A percentile compares a stretch with the other conserved stretches of the same genome.
Conservation (phyloP, 2,888 invertebrate genomes). For the Tupiocoris notatus region DNA sequence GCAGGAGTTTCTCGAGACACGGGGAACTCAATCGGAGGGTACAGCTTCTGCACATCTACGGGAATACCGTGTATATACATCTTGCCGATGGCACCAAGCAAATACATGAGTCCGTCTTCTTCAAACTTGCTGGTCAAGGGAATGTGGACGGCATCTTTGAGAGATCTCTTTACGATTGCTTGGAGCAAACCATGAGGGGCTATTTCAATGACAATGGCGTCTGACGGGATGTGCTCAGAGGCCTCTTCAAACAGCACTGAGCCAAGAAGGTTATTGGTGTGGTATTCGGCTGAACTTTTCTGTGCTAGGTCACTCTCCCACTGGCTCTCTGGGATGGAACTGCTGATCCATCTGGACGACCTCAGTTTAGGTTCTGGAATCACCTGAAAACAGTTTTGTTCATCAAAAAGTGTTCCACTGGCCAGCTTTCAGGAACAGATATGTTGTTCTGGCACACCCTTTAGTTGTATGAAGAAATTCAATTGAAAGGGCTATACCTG, state of each 20-base stretch:
- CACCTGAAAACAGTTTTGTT: conserved; percentile 52
- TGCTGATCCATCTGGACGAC: conserved; percentile 64
- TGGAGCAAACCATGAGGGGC: conserved; percentile 88
- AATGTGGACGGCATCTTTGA: conserved; percentile 53
- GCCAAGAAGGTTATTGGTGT: conserved; percentile 65
- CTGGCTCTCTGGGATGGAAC: conserved; percentile 62
- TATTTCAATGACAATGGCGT: conserved; percentile 82
- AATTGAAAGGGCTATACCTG: too few relatives aligned
- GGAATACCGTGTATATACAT: conserved; percentile 33
- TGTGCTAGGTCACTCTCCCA: conserved; percentile 61
- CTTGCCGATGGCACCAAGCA: conserved; percentile 35
- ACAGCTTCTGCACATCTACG: conserved; percentile 31
- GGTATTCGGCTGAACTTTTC: conserved; percentile 65
- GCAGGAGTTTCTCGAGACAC: conserved; percentile 29
- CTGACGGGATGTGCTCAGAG: conserved; percentile 70
- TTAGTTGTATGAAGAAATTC: too few relatives aligned
- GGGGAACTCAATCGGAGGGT: conserved; percentile 35
- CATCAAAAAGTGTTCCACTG: neutral
- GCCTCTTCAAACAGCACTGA: conserved; percentile 82
- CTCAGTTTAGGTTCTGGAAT: conserved; percentile 58
- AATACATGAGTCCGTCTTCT: conserved; percentile 15
- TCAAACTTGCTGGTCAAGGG: conserved; percentile 31
- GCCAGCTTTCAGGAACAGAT: too few relatives aligned
- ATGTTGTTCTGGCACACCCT: too few relatives aligned
- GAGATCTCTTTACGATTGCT: conserved; percentile 76